phyloP scores from a whole-genome alignment of 2,797 vertebrate species.

The Paguma larvata region DNA sequence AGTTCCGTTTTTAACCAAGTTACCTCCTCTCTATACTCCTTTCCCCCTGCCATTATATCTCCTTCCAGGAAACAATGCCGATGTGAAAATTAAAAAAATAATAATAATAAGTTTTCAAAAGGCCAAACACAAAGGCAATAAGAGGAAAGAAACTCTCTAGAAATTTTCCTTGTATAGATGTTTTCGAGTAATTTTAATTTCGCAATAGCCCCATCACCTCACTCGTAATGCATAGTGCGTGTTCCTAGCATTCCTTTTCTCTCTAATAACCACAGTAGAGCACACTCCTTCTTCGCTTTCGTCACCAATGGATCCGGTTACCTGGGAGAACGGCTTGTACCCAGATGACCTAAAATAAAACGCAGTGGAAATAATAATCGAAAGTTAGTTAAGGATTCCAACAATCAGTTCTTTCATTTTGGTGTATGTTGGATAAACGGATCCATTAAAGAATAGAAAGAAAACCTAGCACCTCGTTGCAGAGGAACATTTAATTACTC shows the following conservation, averaged over 20 bases:
- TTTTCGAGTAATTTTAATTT: slow-evolving; percentile 41
- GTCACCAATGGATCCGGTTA: not conserved
- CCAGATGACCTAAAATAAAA: slow-evolving; percentile 33
- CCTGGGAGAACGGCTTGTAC: not conserved
- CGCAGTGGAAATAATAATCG: slow-evolving; percentile 29
- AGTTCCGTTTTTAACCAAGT: not conserved
- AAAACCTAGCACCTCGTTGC: not conserved
- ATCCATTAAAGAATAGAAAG: not conserved
- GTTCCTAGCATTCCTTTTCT: not conserved
- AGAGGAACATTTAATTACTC: not conserved
- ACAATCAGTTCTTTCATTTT: not conserved
- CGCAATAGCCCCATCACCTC: not conserved
- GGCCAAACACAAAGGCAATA: not conserved
- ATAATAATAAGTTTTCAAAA: not conserved
- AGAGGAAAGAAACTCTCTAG: not conserved
- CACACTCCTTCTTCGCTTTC: not conserved
- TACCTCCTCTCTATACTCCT: not conserved
- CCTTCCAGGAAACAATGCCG: not conserved
- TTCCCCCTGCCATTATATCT: not conserved
- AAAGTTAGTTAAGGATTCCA: slow-evolving; percentile 26
- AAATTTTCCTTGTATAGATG: not conserved
- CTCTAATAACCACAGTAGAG: not conserved
- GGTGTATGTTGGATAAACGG: not conserved
- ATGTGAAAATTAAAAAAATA: not conserved
- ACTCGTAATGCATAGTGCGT: not conserved